Evolutionary conservation across 2,888 invertebrate species (phyloP), one percentile per base, ranked within the genome.

Genomic region (Tuta absoluta): DNA sequence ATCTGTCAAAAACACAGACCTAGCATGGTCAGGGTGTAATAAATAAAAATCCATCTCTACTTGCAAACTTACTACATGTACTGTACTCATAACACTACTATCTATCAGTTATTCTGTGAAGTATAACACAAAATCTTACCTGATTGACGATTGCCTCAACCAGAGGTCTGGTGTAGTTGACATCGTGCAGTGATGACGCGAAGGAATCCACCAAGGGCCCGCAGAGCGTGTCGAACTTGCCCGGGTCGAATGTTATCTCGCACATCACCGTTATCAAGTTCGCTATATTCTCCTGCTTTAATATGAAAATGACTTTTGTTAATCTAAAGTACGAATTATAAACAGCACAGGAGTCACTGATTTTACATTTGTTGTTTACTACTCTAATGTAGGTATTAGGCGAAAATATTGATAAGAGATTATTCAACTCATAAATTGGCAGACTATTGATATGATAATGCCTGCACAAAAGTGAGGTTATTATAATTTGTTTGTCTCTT

Each of bases 161-260:
- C 65, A 94, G 91, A 64, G 93, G 92, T 66, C 93, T 91, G 63
- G 95, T 91, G 70, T 94, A 93, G 75, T 87, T 91, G 65, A 92
- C 86, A 81, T 95, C 94, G 72, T 93, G 92, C 73, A 95, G 92
- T 82, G 94, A 94, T 63, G 93, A 93, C 65, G 93, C 93, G 76
- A 96, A 93, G 5, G 94, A 94, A 78, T 94, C 94, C 75, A 95
- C 93, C 75, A 96, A 92, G 64, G 94, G 93, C 58, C 94, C 94
- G 65, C 95, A 93, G 66, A 95, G 88, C 73, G 93, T 92, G 80
- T 95, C 95, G 78, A 95, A 96, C 79, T 95, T 94, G 72, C 96
- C 96, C 60, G 96, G 96, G 92, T 95, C 95, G 80, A 94, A 93
- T 74, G 95, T 96, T 76, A 96, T 92, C 80, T 95, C 94, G 77